Percentiles rank a stretch among this genome's conserved stretches.
These are phyloP conservation scores for Acronicta aceris DNA, from an alignment of 2,888 invertebrate species.

Conservation along the genomic window DNA sequence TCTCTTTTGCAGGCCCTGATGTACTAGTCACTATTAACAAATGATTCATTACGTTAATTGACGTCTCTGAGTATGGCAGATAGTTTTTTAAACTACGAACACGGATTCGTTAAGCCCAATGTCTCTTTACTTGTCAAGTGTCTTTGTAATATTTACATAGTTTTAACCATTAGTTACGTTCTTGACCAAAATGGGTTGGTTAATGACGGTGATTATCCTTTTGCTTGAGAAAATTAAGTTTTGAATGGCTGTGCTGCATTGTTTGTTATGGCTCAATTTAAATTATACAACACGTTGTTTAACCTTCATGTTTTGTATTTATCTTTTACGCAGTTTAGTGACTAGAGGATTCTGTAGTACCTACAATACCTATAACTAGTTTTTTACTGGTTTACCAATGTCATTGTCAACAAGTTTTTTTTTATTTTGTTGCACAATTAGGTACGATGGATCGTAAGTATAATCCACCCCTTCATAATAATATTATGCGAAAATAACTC, in stretches of 20 bases:
- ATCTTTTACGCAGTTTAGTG: conserved; percentile 1
- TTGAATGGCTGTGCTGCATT: conserved; percentile 1
- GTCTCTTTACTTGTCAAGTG: conserved; percentile 13
- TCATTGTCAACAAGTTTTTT: background rate
- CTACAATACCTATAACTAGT: background rate
- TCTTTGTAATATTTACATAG: conserved; percentile 27
- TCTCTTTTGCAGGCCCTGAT: no score
- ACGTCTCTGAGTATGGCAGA: no score
- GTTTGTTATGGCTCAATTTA: conserved; percentile 8
- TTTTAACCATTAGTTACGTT: conserved; percentile 27
- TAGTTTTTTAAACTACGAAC: conserved; percentile 9
- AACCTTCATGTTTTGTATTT: background rate
- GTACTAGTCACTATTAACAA: no score
- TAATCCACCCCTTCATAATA: no score
- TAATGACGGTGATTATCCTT: conserved; percentile 36
- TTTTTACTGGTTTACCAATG: conserved; percentile 7
- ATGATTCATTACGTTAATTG: no score
- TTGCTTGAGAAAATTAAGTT: conserved; percentile 14
- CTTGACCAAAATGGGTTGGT: conserved; percentile 19
- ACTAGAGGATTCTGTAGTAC: background rate
- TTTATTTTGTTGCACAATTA: no score
- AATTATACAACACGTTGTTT: conserved; percentile 1
- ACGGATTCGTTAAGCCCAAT: conserved; percentile 17
- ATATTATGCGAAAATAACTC: no score
- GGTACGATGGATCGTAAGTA: no score